Percentiles rank a stretch among this genome's conserved stretches.
Evolutionary conservation across 2,888 invertebrate species (phyloP).

Genomic region (Elaeidobius kamerunicus): DNA sequence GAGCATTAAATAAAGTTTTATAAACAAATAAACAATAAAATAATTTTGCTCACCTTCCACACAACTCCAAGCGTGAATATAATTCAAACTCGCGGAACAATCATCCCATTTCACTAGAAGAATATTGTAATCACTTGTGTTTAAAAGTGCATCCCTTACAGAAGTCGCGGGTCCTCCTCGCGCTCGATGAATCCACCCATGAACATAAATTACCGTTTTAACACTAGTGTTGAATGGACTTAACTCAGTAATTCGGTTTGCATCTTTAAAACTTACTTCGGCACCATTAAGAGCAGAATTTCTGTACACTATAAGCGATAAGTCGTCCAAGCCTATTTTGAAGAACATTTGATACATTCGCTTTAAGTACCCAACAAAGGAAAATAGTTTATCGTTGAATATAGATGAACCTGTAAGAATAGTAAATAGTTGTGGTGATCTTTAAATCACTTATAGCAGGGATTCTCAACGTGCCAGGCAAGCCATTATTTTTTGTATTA

Average conservation of each 20-base stretch:
- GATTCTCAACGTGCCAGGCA: too few relatives aligned
- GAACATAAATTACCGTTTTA: conserved; percentile 37
- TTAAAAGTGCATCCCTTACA: conserved; percentile 35
- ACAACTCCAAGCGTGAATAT: conserved; percentile 33
- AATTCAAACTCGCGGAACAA: conserved; percentile 33
- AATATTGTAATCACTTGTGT: conserved; percentile 38
- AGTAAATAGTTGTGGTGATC: too few relatives aligned
- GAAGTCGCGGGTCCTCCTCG: conserved; percentile 24
- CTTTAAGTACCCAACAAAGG: too few relatives aligned
- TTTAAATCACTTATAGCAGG: too few relatives aligned
- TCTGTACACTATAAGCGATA: not conserved
- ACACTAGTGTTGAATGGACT: conserved; percentile 26
- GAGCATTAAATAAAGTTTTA: too few relatives aligned
- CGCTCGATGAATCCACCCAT: conserved; percentile 41
- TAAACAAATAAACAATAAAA: too few relatives aligned
- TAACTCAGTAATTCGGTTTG: not conserved
- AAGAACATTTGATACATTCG: too few relatives aligned
- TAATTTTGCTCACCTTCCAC: conserved; percentile 31
- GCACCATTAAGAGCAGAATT: not conserved
- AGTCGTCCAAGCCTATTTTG: not conserved
- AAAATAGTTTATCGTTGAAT: too few relatives aligned
- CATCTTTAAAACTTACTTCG: not conserved
- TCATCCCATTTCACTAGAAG: conserved; percentile 43
- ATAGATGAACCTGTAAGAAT: too few relatives aligned
- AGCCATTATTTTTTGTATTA: too few relatives aligned